Percentiles rank a stretch among this genome's conserved stretches.
Evolutionary conservation across 2,888 invertebrate genomes (phyloP).

Genomic region (Schrankia costaestrigalis): DNA sequence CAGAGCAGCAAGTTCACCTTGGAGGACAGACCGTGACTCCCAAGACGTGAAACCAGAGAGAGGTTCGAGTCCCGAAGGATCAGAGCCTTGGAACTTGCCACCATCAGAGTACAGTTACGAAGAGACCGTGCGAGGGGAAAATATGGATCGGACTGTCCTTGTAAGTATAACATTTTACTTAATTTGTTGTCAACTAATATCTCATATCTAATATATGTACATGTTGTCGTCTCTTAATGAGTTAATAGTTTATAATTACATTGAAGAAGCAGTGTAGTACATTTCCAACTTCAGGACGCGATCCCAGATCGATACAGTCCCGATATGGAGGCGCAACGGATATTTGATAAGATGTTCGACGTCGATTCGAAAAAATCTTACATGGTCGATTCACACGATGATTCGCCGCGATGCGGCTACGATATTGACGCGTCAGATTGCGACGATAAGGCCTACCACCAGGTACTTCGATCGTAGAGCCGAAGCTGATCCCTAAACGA

Average conservation of each 20-base stretch:
- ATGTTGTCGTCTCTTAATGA: constrained; percentile 13
- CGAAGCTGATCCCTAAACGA: constrained; percentile 60
- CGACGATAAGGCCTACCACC: constrained; percentile 75
- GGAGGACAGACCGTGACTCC: constrained; percentile 53
- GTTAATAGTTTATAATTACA: constrained; percentile 31
- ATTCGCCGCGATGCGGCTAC: constrained; percentile 74
- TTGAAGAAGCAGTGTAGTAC: constrained; percentile 39
- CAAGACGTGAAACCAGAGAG: constrained; percentile 58
- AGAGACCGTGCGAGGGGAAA: constrained; percentile 65
- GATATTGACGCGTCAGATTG: constrained; percentile 76
- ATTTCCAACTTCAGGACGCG: constrained; percentile 76
- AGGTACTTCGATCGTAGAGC: constrained; percentile 73
- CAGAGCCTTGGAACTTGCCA: constrained; percentile 67
- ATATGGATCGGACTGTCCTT: constrained; percentile 69
- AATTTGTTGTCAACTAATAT: constrained; percentile 10
- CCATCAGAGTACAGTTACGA: constrained; percentile 68
- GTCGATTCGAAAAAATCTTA: constrained; percentile 74
- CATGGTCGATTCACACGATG: constrained; percentile 66
- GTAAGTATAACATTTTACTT: constrained; percentile 50
- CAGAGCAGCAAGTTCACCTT: constrained; percentile 59
- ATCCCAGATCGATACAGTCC: constrained; percentile 80
- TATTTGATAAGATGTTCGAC: constrained; percentile 81
- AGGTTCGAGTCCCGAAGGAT: constrained; percentile 62
- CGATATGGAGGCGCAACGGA: constrained; percentile 79
- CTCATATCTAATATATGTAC: constrained; percentile 20